Evolutionary conservation across 2,113 vertebrate species (phyloP).

Genomic region (Pseudonaja textilis): DNA sequence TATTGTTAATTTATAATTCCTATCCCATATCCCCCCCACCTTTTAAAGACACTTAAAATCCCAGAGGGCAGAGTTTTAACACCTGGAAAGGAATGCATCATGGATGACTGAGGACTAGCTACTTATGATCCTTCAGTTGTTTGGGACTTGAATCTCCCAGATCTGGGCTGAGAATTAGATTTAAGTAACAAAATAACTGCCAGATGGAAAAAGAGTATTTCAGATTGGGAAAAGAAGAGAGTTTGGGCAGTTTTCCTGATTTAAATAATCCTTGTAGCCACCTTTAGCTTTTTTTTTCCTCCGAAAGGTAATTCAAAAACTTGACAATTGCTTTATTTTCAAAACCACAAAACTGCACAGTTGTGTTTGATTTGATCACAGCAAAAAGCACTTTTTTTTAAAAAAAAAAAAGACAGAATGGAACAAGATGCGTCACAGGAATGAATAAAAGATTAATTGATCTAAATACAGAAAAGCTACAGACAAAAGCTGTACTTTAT

Average conservation of each 20-base stretch:
- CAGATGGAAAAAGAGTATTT: neutral
- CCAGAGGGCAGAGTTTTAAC: neutral
- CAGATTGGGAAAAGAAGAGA: neutral
- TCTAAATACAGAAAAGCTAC: neutral
- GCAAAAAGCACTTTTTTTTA: neutral
- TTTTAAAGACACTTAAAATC: no score
- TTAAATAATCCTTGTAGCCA: neutral
- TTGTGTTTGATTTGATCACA: neutral
- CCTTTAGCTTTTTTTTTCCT: neutral
- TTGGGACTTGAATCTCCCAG: no score
- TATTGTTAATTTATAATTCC: no score
- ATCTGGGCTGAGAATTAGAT: neutral
- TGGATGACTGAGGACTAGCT: neutral
- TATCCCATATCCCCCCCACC: no score
- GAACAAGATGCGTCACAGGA: neutral
- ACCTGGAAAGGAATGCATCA: neutral
- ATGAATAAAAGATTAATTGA: neutral
- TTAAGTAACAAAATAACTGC: neutral
- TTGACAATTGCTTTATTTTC: neutral
- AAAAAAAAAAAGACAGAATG: neutral
- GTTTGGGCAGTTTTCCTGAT: neutral
- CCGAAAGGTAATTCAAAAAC: neutral
- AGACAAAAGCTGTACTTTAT: neutral
- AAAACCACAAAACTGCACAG: neutral
- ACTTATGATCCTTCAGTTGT: neutral